Evolutionary conservation across 2,113 vertebrate species (phyloP).

Genomic region (Leucopsar rothschildi): DNA sequence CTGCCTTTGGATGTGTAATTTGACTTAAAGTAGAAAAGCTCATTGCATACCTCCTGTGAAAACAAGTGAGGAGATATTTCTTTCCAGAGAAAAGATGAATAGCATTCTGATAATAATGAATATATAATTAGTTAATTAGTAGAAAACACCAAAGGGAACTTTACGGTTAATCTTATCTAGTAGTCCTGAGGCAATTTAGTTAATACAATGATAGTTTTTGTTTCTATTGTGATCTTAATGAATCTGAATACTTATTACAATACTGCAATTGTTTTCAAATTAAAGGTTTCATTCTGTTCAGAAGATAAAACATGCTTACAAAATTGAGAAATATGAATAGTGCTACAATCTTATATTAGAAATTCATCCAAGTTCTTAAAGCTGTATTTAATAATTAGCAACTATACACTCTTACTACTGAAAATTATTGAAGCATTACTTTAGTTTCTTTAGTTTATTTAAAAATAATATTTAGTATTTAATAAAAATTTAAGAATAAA

Average conservation of each 20-base stretch:
- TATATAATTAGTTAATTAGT: background rate
- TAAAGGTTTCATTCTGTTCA: background rate
- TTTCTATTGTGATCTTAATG: background rate
- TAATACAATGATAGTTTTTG: background rate
- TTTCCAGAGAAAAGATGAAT: background rate
- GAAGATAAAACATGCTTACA: background rate
- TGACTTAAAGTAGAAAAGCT: background rate
- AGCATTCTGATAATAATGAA: background rate
- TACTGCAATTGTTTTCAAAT: background rate
- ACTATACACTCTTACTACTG: background rate
- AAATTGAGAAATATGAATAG: background rate
- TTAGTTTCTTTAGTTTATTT: background rate
- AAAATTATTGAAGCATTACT: background rate
- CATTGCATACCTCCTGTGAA: background rate
- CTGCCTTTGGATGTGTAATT: background rate
- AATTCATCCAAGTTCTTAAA: background rate
- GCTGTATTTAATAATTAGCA: background rate
- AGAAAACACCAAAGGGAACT: background rate
- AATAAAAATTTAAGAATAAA: background rate
- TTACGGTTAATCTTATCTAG: background rate
- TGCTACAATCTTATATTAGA: background rate
- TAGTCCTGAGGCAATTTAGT: background rate
- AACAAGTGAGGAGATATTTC: background rate
- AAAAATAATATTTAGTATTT: background rate
- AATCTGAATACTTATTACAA: background rate